phyloP scores from a whole-genome alignment of 2,113 vertebrate genomes.

The Heterocephalus glaber region DNA sequence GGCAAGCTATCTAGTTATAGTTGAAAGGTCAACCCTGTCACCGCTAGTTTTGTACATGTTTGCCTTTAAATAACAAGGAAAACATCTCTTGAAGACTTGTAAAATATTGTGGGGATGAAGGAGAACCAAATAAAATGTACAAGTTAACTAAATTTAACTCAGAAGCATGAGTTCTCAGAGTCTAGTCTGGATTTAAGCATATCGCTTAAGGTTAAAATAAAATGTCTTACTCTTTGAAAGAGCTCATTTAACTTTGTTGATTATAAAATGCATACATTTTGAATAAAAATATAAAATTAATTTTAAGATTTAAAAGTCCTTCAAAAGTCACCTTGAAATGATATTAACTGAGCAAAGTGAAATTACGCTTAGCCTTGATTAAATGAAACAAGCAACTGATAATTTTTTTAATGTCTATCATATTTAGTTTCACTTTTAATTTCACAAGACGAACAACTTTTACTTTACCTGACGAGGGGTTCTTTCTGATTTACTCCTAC shows the following conservation, averaged over 20 bases:
- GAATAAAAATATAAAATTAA: neutral
- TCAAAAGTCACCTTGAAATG: conserved; percentile 22
- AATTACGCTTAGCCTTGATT: neutral
- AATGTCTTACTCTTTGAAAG: neutral
- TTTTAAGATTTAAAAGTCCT: neutral
- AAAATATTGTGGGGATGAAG: neutral
- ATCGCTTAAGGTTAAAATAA: conserved; percentile 15
- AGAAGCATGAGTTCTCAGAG: neutral
- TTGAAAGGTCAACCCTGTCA: neutral
- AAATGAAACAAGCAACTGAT: neutral
- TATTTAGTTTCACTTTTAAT: conserved; percentile 40
- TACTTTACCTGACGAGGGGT: conserved; percentile 93
- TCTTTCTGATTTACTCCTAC: conserved; percentile 96
- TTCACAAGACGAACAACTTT: neutral
- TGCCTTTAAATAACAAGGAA: neutral
- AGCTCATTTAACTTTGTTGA: neutral
- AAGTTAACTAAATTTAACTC: neutral
- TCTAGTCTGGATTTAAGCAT: conserved; percentile 27
- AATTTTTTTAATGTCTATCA: neutral
- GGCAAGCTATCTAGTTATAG: neutral
- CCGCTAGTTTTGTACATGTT: neutral
- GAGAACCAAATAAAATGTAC: neutral
- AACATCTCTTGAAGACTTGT: neutral
- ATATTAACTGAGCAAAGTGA: conserved; percentile 32
- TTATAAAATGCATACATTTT: neutral